Conservation (phyloP, 2,888 invertebrate species). For the Mesorhabditis belari region DNA sequence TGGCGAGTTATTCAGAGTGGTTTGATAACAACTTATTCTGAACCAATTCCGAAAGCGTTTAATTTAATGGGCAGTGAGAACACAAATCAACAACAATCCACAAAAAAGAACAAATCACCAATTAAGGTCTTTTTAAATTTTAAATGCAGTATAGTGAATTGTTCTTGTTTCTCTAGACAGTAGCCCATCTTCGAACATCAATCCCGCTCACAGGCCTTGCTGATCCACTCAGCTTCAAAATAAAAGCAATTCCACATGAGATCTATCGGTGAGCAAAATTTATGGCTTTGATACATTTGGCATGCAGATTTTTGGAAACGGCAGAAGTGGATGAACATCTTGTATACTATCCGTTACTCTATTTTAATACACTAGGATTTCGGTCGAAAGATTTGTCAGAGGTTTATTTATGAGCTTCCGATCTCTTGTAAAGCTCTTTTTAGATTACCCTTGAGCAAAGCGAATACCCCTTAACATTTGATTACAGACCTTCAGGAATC, state of each 20-base stretch:
- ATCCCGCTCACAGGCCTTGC: not conserved
- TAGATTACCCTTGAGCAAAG: not conserved
- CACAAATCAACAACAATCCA: too few species aligned
- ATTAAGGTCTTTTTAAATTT: not conserved
- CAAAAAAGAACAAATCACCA: constrained; percentile 1
- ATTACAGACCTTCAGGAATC: constrained; percentile 36
- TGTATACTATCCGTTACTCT: not conserved
- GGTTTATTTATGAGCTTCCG: not conserved
- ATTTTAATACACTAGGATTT: not conserved
- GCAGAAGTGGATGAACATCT: not conserved
- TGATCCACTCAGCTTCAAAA: not conserved
- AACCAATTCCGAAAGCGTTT: constrained; percentile 51
- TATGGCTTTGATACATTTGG: not conserved
- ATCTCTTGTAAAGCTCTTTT: too few species aligned
- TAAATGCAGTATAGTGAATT: too few species aligned
- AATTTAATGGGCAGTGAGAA: constrained; percentile 24
- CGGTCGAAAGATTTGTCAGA: not conserved
- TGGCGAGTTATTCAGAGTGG: constrained; percentile 26
- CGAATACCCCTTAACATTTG: constrained; percentile 20
- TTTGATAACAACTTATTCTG: constrained; percentile 31
- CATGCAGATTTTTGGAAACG: not conserved
- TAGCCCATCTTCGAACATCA: not conserved
- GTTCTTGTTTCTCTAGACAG: not conserved
- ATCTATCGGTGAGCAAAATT: not conserved
- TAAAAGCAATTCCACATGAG: not conserved